phyloP scores from a whole-genome alignment of 2,113 vertebrate species.

The Pycnonotus jocosus region DNA sequence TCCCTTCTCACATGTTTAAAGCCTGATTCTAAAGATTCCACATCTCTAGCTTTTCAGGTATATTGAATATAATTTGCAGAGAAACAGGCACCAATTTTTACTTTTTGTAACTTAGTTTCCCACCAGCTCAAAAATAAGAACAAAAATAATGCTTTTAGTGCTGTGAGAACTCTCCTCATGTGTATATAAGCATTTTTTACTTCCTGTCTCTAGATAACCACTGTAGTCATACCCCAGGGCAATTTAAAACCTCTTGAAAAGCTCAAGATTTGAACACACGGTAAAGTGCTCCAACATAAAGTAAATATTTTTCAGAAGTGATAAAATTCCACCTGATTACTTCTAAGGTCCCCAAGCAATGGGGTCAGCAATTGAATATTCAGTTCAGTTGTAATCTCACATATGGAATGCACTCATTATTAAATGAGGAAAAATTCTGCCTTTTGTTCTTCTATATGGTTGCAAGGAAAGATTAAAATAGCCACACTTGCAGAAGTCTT shows the following conservation, averaged over 20 bases:
- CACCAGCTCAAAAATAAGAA: not conserved
- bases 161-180: not conserved
- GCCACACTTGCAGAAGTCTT: not conserved
- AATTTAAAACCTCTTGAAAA: not conserved
- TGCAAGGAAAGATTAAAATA: not conserved
- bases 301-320: not conserved
- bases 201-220: not conserved
- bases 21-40: not conserved
- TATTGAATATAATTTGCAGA: not conserved
- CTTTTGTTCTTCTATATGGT: not conserved
- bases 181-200: not conserved
- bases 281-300: not conserved
- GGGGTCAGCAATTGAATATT: not conserved
- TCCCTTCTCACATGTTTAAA: not conserved
- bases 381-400: not conserved
- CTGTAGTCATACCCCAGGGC: not conserved
- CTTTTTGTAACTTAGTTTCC: not conserved
- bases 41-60: not conserved
- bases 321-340: conserved; percentile 6
- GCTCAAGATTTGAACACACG: not conserved
- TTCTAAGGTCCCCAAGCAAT: not conserved
- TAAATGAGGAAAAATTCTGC: not conserved
- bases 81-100: not conserved
- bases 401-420: not conserved
- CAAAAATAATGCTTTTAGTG: not conserved